phyloP scores from a whole-genome alignment of 2,888 invertebrate species.

The Pedicia rivosa region DNA sequence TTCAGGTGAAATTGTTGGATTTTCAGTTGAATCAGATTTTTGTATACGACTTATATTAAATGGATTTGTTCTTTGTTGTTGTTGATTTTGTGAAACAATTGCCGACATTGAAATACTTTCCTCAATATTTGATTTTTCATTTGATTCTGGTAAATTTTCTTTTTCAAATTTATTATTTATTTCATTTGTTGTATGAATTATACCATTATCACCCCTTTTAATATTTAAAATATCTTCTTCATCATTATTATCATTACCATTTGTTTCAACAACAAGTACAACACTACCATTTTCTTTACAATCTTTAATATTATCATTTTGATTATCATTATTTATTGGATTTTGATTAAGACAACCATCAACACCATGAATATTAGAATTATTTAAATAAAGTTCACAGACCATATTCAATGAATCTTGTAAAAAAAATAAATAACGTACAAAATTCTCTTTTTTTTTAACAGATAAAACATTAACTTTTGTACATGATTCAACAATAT shows the following conservation, averaged over 20 bases:
- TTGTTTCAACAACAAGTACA: conserved; percentile 27
- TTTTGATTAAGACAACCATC: too few species aligned
- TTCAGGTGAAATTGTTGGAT: conserved; percentile 41
- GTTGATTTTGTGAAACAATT: conserved; percentile 21
- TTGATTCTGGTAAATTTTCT: conserved; percentile 18
- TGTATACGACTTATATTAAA: too few species aligned
- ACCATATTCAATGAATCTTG: conserved; percentile 45
- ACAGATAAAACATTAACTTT: conserved; percentile 34
- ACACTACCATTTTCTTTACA: conserved; percentile 32
- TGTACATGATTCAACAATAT: conserved; percentile 43
- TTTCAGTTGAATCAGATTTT: background rate
- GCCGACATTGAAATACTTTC: conserved; percentile 30
- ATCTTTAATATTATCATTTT: conserved; percentile 1
- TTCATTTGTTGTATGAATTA: too few species aligned
- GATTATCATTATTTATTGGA: conserved; percentile 6
- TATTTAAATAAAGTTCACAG: conserved; percentile 38
- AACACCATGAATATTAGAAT: conserved; percentile 28
- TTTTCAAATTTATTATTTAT: conserved; percentile 5
- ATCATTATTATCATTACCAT: conserved; percentile 19
- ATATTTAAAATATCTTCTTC: background rate
- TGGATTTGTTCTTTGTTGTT: conserved; percentile 12
- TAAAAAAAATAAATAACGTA: conserved; percentile 41
- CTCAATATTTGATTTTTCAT: conserved; percentile 20
- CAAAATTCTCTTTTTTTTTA: conserved; percentile 38
- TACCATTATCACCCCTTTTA: too few species aligned